Conservation (phyloP, 2,113 vertebrate genomes). For the Xiphophorus couchianus region DNA sequence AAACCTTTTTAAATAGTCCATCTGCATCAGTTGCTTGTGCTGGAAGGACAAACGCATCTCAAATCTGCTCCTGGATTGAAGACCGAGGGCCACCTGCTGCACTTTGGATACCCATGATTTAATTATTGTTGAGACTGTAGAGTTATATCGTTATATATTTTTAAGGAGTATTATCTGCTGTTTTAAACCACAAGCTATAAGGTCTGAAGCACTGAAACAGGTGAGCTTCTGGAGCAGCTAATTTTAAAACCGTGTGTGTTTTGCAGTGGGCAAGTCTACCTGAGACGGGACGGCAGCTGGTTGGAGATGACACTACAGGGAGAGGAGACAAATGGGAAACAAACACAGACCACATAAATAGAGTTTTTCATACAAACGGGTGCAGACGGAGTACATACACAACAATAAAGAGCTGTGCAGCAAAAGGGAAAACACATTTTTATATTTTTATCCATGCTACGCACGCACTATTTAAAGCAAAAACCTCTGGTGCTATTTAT, state of each 20-base stretch:
- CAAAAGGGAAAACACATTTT: conserved; percentile 1
- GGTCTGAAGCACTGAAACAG: conserved; percentile 7
- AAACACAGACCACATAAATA: conserved; percentile 58
- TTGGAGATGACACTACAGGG: conserved; percentile 71
- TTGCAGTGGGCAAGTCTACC: conserved; percentile 59
- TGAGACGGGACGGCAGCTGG: conserved; percentile 68
- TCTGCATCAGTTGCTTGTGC: too few species aligned
- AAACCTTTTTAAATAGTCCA: too few species aligned
- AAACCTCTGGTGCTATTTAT: not conserved
- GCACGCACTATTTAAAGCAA: not conserved
- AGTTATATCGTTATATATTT: too few species aligned
- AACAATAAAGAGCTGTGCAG: not conserved
- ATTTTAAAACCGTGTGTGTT: conserved; percentile 12
- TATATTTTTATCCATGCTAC: not conserved
- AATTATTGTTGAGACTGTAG: too few species aligned
- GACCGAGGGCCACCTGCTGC: too few species aligned
- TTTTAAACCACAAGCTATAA: not conserved
- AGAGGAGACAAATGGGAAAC: conserved; percentile 65
- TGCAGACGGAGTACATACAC: conserved; percentile 3
- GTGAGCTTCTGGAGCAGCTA: conserved; percentile 7
- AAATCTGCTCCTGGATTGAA: too few species aligned
- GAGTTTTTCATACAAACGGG: conserved; percentile 19
- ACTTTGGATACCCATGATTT: too few species aligned
- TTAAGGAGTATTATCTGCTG: too few species aligned
- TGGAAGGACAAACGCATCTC: too few species aligned